Evolutionary conservation across 2,888 invertebrate genomes (phyloP).

Genomic region (Laothoe populi): DNA sequence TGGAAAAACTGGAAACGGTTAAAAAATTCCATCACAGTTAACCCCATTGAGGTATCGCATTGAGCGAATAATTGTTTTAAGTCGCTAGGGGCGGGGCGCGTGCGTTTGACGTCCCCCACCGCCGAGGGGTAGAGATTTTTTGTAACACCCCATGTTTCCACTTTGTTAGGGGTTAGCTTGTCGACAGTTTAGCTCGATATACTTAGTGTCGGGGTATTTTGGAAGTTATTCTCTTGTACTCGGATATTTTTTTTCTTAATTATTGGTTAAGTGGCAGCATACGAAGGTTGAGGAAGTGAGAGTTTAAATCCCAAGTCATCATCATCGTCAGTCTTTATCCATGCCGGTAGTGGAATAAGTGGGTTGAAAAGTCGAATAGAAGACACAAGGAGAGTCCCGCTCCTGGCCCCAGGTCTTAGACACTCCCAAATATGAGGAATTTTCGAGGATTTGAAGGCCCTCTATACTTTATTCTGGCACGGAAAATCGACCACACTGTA

Average conservation of each 20-base stretch:
- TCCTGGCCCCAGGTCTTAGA: no score
- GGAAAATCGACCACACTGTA: no score
- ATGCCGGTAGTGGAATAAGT: no score
- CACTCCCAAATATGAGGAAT: no score
- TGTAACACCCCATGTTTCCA: constrained; percentile 64
- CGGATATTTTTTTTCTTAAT: neutral
- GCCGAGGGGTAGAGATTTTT: constrained; percentile 71
- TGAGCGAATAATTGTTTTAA: constrained; percentile 48
- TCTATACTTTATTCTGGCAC: no score
- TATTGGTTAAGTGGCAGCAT: neutral
- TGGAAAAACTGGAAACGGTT: constrained; percentile 17
- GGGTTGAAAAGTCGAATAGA: no score
- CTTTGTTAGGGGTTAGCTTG: constrained; percentile 5
- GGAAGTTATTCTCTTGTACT: neutral
- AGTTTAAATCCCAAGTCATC: no score
- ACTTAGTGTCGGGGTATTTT: neutral
- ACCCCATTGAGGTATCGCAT: constrained; percentile 37
- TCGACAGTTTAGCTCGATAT: constrained; percentile 9
- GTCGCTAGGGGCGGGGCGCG: constrained; percentile 47
- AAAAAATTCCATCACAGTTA: constrained; percentile 17
- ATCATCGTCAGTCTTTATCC: no score
- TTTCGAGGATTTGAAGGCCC: no score
- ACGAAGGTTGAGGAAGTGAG: no score
- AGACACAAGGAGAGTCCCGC: no score
- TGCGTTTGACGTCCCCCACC: constrained; percentile 69